These are phyloP conservation scores for Lacanobia oleracea DNA, from an alignment of 2,888 invertebrate species.

Conservation along the genomic window DNA sequence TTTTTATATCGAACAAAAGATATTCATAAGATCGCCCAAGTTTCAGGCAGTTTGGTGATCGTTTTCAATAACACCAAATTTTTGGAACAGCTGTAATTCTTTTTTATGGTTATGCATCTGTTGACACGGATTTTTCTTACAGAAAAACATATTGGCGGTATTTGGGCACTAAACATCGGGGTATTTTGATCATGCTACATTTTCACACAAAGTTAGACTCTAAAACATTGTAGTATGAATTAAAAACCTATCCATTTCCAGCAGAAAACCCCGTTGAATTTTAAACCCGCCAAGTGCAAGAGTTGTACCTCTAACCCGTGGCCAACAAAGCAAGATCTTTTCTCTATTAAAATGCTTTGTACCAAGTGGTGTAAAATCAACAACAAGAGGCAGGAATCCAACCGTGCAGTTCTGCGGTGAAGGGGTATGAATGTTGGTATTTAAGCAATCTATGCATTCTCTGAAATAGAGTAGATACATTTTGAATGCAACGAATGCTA, in stretches of 20 bases:
- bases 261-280: not conserved
- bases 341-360: conserved; percentile 46
- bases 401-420: conserved; percentile 5
- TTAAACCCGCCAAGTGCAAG: conserved; percentile 14
- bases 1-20: conserved; percentile 64
- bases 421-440: conserved; percentile 9
- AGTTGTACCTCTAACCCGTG: conserved; percentile 13
- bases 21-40: conserved; percentile 60
- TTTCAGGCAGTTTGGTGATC: conserved; percentile 60
- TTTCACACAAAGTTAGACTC: not conserved
- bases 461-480: conserved; percentile 1
- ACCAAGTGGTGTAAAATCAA: conserved; percentile 39
- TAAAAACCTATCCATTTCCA: no score
- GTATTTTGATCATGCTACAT: not conserved
- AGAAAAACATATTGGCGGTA: not conserved
- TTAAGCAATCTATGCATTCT: conserved; percentile 8
- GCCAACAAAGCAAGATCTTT: conserved; percentile 41
- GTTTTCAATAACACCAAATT: conserved; percentile 64
- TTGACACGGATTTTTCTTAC: conserved; percentile 11
- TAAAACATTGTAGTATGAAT: no score
- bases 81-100: conserved; percentile 51
- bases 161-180: not conserved
- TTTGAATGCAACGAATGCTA: not conserved
- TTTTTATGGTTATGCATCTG: conserved; percentile 52
- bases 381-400: conserved; percentile 14